phyloP scores from a whole-genome alignment of 2,113 vertebrate genomes.

The Peromyscus leucopus region DNA sequence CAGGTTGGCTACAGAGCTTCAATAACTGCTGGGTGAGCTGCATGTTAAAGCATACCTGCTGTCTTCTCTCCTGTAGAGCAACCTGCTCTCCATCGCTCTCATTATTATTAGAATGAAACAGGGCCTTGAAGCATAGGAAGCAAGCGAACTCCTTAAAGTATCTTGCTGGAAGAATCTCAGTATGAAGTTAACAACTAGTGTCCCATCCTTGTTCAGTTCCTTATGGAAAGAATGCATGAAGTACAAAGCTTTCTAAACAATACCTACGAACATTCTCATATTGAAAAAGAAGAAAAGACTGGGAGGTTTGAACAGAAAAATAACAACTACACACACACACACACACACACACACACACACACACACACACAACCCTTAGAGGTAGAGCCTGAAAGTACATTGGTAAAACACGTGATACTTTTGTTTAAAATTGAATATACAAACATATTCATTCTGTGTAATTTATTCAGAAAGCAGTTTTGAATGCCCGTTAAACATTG shows the following conservation, averaged over 20 bases:
- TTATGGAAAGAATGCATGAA: background rate
- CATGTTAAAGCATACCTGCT: background rate
- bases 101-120: conserved; percentile 21
- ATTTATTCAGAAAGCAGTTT: background rate
- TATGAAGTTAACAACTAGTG: background rate
- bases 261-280: background rate
- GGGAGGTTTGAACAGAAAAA: background rate
- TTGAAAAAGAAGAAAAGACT: background rate
- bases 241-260: background rate
- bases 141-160: background rate
- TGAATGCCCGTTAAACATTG: background rate
- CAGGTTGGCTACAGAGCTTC: conserved; percentile 5
- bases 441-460: background rate
- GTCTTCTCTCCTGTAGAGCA: conserved; percentile 8
- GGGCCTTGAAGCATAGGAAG: background rate
- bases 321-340: background rate
- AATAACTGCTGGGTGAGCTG: background rate
- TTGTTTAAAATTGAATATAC: background rate
- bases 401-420: background rate
- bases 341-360: too few species aligned
- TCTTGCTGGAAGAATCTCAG: background rate
- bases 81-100: background rate
- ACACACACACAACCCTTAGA: too few species aligned
- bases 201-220: background rate
- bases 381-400: background rate